Evolutionary conservation across 2,797 vertebrate genomes (phyloP).

Genomic region (Coregonus ussuriensis): DNA sequence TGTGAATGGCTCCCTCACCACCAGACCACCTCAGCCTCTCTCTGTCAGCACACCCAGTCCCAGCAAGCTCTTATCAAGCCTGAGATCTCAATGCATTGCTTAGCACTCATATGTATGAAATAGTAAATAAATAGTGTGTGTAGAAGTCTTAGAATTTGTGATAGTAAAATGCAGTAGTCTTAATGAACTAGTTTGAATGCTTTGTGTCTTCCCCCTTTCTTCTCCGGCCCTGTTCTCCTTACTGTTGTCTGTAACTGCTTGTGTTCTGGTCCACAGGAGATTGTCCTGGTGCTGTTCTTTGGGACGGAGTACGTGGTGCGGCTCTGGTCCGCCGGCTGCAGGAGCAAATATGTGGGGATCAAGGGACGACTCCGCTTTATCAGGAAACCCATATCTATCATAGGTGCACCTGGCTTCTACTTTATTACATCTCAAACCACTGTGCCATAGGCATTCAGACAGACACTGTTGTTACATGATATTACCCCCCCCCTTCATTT

Average conservation of each 20-base stretch:
- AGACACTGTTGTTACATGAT: neutral
- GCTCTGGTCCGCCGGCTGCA: slow-evolving; percentile 90
- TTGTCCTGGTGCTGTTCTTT: slow-evolving; percentile 91
- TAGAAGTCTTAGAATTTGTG: neutral
- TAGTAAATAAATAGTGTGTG: neutral
- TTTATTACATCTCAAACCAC: slow-evolving; percentile 35
- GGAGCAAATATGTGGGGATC: slow-evolving; percentile 89
- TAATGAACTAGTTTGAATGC: neutral
- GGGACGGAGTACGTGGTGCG: slow-evolving; percentile 86
- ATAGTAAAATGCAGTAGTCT: neutral
- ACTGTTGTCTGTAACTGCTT: neutral
- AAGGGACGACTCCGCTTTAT: slow-evolving; percentile 86
- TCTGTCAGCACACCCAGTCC: slow-evolving; percentile 49
- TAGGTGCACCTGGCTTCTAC: slow-evolving; percentile 74
- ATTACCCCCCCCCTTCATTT: too few relatives aligned
- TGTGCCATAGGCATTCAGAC: neutral
- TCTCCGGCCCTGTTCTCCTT: neutral
- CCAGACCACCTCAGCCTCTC: slow-evolving; percentile 50
- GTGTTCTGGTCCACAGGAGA: slow-evolving; percentile 77
- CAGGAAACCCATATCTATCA: slow-evolving; percentile 91
- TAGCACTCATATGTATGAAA: slow-evolving; percentile 32
- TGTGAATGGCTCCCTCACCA: neutral
- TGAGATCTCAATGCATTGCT: slow-evolving; percentile 37
- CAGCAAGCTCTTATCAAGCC: slow-evolving; percentile 31
- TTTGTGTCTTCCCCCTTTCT: neutral